Conservation (phyloP, 2,797 vertebrate genomes). For the Synaphobranchus kaupii region DNA sequence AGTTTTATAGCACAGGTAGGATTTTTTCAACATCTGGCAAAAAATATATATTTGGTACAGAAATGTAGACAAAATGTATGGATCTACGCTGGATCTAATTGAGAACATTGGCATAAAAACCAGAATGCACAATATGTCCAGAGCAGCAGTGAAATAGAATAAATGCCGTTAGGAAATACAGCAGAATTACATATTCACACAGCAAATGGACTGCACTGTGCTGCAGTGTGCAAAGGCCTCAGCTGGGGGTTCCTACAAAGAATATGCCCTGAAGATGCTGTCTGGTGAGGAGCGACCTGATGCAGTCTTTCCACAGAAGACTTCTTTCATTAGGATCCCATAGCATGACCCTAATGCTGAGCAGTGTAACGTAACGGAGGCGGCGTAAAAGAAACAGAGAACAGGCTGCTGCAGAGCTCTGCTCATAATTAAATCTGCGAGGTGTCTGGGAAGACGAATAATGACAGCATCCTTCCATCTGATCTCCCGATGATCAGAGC, state of each 20-base stretch:
- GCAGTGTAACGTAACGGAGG: background rate
- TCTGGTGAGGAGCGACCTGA: background rate
- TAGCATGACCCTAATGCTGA: background rate
- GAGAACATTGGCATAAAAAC: background rate
- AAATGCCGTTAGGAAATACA: background rate
- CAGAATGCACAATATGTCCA: background rate
- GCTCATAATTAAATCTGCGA: background rate
- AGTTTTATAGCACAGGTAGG: background rate
- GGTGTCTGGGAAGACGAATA: conserved; percentile 6
- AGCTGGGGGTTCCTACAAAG: background rate
- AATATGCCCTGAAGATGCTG: background rate
- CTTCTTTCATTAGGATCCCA: background rate
- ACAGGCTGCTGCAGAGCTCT: background rate
- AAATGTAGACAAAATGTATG: too few relatives aligned
- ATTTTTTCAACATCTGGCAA: background rate
- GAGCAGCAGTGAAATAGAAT: background rate
- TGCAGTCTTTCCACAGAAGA: background rate
- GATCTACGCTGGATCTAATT: background rate
- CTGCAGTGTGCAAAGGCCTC: background rate
- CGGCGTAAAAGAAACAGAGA: background rate
- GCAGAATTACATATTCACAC: background rate
- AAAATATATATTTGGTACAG: background rate
- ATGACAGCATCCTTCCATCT: conserved; percentile 10
- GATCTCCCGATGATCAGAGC: conserved; percentile 1
- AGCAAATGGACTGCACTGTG: background rate